Percentiles rank a stretch among this genome's conserved stretches.
Evolutionary conservation across 2,113 vertebrate genomes (phyloP).

Genomic region (Connochaetes taurinus): DNA sequence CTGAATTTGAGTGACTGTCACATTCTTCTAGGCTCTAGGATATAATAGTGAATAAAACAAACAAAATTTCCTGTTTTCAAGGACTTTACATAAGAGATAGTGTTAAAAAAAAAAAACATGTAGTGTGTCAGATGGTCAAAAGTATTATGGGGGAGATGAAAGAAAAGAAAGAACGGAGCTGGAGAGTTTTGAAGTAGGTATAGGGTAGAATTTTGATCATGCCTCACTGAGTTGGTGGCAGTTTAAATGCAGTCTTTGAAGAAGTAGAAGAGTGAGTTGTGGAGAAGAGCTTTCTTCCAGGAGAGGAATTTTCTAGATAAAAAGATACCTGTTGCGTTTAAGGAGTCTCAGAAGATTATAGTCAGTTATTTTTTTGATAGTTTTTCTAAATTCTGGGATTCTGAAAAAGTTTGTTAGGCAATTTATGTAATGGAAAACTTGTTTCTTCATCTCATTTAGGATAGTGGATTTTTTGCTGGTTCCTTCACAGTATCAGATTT

Average conservation of each 20-base stretch:
- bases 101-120: background rate
- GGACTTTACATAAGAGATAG: background rate
- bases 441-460: background rate
- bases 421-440: background rate
- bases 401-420: background rate
- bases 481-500: background rate
- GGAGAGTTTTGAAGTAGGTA: background rate
- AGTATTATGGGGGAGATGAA: background rate
- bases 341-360: background rate
- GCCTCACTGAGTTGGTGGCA: background rate
- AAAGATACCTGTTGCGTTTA: background rate
- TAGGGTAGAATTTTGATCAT: background rate
- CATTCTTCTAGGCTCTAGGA: background rate
- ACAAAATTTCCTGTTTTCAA: background rate
- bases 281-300: background rate
- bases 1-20: background rate
- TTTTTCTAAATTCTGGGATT: slow-evolving; percentile 19
- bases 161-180: background rate
- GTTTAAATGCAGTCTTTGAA: background rate
- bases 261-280: background rate
- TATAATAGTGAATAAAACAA: slow-evolving; percentile 6
- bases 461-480: background rate
- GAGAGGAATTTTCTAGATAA: background rate
- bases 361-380: slow-evolving; percentile 10
- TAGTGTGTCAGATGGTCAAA: background rate